A percentile compares a stretch with the other conserved stretches of the same genome.
Evolutionary conservation across 2,888 invertebrate species (phyloP).

Genomic region (Tiliacea aurago): DNA sequence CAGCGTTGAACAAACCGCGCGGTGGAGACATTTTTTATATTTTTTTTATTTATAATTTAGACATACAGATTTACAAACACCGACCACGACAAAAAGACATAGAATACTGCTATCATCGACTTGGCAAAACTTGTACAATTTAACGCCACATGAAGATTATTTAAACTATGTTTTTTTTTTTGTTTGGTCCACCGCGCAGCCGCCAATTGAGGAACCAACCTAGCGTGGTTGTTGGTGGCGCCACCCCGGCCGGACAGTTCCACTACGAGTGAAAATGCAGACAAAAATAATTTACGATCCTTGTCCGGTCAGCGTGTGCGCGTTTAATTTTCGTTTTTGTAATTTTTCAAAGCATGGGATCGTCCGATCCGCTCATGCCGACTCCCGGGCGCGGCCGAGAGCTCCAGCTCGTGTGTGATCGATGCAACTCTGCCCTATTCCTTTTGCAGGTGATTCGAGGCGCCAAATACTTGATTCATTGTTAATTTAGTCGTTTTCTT

Average conservation of each 20-base stretch:
- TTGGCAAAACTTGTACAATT: slow-evolving; percentile 64
- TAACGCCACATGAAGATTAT: slow-evolving; percentile 64
- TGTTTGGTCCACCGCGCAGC: slow-evolving; percentile 71
- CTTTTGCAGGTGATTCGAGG: slow-evolving; percentile 69
- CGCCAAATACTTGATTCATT: slow-evolving; percentile 77
- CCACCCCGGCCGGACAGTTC: slow-evolving; percentile 52
- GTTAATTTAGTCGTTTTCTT: slow-evolving; percentile 75
- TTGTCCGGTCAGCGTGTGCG: slow-evolving; percentile 43
- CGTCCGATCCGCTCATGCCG: slow-evolving; percentile 68
- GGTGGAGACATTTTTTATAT: slow-evolving; percentile 59
- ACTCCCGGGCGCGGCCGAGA: slow-evolving; percentile 61
- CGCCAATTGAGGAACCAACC: slow-evolving; percentile 71
- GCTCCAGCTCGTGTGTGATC: slow-evolving; percentile 62
- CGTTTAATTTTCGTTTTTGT: slow-evolving; percentile 58
- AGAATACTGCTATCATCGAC: slow-evolving; percentile 68
- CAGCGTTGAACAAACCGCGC: slow-evolving; percentile 69
- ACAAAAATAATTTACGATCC: slow-evolving; percentile 51
- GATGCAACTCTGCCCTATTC: slow-evolving; percentile 70
- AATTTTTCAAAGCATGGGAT: slow-evolving; percentile 72
- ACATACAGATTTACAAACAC: slow-evolving; percentile 69
- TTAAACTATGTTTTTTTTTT: slow-evolving; percentile 61
- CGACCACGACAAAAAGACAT: slow-evolving; percentile 69
- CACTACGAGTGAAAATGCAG: slow-evolving; percentile 49
- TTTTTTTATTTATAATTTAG: slow-evolving; percentile 63
- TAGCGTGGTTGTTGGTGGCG: slow-evolving; percentile 69